Conservation (phyloP, 2,797 vertebrate genomes). For the Chrysocyon brachyurus region DNA sequence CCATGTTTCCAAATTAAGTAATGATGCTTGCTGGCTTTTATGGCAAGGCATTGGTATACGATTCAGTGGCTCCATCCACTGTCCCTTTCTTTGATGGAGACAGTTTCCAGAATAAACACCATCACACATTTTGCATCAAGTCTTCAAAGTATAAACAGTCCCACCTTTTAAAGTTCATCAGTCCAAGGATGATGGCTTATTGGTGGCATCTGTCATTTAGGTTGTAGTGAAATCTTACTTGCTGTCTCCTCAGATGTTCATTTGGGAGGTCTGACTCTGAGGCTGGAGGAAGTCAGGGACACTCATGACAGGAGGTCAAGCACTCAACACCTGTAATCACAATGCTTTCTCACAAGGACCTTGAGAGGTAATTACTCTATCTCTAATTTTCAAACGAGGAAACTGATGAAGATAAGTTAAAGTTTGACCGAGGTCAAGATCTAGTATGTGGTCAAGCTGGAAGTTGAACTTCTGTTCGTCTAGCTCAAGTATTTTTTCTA, state of each 20-base stretch:
- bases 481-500: neutral
- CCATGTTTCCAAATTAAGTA: constrained; percentile 17
- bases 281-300: neutral
- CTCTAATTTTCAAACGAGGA: constrained; percentile 20
- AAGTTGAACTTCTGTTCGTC: neutral
- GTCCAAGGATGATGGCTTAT: neutral
- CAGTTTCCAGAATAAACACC: neutral
- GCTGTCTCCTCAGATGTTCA: neutral
- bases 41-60: neutral
- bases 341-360: neutral
- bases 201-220: neutral
- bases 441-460: neutral
- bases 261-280: neutral
- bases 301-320: neutral
- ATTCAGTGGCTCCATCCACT: constrained; percentile 64
- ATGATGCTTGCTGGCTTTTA: neutral
- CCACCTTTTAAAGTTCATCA: neutral
- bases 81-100: neutral
- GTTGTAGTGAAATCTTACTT: constrained; percentile 1
- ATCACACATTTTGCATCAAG: neutral
- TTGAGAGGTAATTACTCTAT: neutral
- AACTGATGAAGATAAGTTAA: neutral
- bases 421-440: neutral
- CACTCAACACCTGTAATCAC: neutral
- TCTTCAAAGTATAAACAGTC: neutral